phyloP scores from a whole-genome alignment of 2,888 invertebrate species.

The Lycaena phlaeas region DNA sequence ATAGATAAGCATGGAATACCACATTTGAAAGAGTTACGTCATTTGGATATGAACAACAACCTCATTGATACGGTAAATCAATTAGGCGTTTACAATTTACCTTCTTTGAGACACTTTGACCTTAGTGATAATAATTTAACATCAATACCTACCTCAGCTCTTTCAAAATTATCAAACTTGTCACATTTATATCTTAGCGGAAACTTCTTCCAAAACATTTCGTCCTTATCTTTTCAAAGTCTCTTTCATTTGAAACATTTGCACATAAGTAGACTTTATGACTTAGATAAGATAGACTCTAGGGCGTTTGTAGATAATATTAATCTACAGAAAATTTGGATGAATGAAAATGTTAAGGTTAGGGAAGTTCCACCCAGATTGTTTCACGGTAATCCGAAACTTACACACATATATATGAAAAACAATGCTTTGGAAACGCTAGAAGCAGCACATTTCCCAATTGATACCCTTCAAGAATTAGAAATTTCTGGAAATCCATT shows the following conservation, averaged over 20 bases:
- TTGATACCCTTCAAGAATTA: conserved; percentile 82
- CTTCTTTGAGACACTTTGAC: conserved; percentile 80
- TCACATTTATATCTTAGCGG: conserved; percentile 83
- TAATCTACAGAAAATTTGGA: conserved; percentile 82
- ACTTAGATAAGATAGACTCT: conserved; percentile 80
- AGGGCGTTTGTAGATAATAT: conserved; percentile 90
- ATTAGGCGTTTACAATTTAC: conserved; percentile 82
- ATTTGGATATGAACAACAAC: conserved; percentile 82
- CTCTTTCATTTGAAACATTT: conserved; percentile 85
- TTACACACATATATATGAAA: conserved; percentile 82
- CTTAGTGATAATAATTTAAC: conserved; percentile 88
- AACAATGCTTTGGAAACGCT: conserved; percentile 83
- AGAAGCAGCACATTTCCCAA: conserved; percentile 86
- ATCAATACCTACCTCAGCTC: conserved; percentile 81
- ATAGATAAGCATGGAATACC: conserved; percentile 82
- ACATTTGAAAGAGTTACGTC: conserved; percentile 78
- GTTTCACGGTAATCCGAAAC: conserved; percentile 87
- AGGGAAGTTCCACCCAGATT: conserved; percentile 83
- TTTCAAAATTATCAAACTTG: conserved; percentile 84
- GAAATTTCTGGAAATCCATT: conserved; percentile 88
- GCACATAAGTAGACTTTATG: conserved; percentile 79
- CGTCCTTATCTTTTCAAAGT: conserved; percentile 86
- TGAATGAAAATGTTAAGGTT: conserved; percentile 84
- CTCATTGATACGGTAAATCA: conserved; percentile 81
- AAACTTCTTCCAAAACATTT: conserved; percentile 82